A percentile compares a stretch with the other conserved stretches of the same genome.
Conservation (phyloP, 2,888 invertebrate species). For the Orchesellides sinensis region DNA sequence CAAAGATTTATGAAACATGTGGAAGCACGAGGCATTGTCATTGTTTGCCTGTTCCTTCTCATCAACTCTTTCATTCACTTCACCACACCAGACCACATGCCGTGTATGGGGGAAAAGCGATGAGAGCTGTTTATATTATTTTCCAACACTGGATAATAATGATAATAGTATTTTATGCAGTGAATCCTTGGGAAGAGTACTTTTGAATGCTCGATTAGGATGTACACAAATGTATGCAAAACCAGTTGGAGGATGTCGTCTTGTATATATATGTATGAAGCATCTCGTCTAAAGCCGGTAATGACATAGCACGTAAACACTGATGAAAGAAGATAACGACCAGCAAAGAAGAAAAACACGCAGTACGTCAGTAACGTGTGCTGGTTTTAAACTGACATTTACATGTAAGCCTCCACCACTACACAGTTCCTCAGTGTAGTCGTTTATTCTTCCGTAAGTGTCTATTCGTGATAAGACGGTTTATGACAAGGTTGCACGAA, state of each 20-base stretch:
- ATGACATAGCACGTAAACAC: constrained; percentile 33
- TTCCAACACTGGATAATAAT: background rate
- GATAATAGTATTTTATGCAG: too few relatives aligned
- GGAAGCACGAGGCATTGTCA: constrained; percentile 12
- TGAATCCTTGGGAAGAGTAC: constrained; percentile 23
- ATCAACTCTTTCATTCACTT: constrained; percentile 27
- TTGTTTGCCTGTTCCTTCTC: constrained; percentile 19
- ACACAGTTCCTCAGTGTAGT: constrained; percentile 11
- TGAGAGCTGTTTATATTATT: background rate
- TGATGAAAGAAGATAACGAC: constrained; percentile 21
- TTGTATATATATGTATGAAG: too few relatives aligned
- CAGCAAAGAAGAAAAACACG: background rate
- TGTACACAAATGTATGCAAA: constrained; percentile 29
- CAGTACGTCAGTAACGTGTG: background rate
- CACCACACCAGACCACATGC: constrained; percentile 34
- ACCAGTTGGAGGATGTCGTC: background rate
- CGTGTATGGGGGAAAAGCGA: constrained; percentile 6
- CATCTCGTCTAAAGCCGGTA: constrained; percentile 17
- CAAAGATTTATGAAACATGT: constrained; percentile 29
- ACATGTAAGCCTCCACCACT: constrained; percentile 5
- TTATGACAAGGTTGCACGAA: background rate
- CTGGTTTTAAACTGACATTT: constrained; percentile 1
- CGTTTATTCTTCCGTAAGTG: background rate
- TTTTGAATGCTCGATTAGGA: too few relatives aligned
- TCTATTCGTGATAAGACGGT: too few relatives aligned